Evolutionary conservation across 2,888 invertebrate species (phyloP).

Genomic region (Synanthedon andrenaeformis): DNA sequence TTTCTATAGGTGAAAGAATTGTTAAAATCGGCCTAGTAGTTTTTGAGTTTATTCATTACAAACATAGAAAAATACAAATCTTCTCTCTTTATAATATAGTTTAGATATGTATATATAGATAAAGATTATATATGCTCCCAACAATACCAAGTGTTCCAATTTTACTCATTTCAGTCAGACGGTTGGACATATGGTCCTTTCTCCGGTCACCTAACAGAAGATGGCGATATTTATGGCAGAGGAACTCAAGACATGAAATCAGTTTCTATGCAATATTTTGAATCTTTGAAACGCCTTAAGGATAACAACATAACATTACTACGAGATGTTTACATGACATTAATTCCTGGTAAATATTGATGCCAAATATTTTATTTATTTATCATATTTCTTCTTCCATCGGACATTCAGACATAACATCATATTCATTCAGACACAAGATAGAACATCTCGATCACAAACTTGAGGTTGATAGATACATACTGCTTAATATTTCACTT

Average conservation of each 20-base stretch:
- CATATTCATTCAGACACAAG: neutral
- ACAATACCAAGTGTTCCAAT: no score
- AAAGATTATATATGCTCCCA: no score
- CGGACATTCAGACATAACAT: neutral
- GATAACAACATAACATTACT: slow-evolving; percentile 26
- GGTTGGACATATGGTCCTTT: slow-evolving; percentile 91
- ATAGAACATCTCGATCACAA: no score
- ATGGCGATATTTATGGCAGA: slow-evolving; percentile 86
- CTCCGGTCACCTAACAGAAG: slow-evolving; percentile 81
- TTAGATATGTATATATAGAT: no score
- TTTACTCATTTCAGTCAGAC: slow-evolving; percentile 47
- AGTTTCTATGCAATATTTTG: slow-evolving; percentile 45
- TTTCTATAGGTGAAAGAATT: no score
- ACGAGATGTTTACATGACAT: slow-evolving; percentile 37
- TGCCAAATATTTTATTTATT: no score
- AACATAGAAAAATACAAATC: no score
- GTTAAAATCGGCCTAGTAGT: no score
- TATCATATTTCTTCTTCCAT: slow-evolving; percentile 21
- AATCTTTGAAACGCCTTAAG: slow-evolving; percentile 35
- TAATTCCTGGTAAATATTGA: slow-evolving; percentile 45
- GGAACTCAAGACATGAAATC: slow-evolving; percentile 89
- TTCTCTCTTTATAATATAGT: no score
- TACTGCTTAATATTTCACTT: no score
- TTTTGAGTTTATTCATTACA: no score
- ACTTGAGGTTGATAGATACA: no score